phyloP scores from a whole-genome alignment of 2,797 vertebrate species.

The Sebastes goodei region DNA sequence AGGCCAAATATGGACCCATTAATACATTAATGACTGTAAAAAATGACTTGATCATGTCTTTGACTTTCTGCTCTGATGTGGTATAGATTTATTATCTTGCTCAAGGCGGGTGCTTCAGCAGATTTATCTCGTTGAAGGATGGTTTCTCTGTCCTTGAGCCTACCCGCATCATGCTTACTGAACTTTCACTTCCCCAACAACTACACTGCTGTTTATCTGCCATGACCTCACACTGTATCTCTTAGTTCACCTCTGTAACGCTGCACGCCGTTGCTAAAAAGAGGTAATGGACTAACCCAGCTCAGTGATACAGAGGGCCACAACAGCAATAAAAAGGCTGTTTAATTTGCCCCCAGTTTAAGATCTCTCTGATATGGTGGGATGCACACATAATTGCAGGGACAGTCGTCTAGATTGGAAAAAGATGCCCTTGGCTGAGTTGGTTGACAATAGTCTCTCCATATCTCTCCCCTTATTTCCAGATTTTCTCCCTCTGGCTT shows the following conservation, averaged over 20 bases:
- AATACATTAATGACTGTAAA: not conserved
- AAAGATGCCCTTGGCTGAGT: conserved; percentile 60
- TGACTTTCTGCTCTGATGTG: not conserved
- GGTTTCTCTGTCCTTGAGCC: not conserved
- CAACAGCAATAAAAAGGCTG: conserved; percentile 39
- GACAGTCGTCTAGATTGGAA: conserved; percentile 59
- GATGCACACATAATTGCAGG: conserved; percentile 51
- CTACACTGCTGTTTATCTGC: conserved; percentile 43
- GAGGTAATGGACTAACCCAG: conserved; percentile 46
- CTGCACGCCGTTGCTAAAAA: conserved; percentile 9
- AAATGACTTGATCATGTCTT: not conserved
- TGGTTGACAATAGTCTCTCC: conserved; percentile 23
- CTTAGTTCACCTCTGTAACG: conserved; percentile 13
- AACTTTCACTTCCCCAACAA: conserved; percentile 24
- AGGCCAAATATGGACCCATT: not conserved
- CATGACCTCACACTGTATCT: conserved; percentile 34
- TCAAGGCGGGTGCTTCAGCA: not conserved
- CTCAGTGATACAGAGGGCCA: conserved; percentile 26
- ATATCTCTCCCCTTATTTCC: conserved; percentile 11
- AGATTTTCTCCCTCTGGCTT: not conserved
- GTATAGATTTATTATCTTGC: not conserved
- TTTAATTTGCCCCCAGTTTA: conserved; percentile 56
- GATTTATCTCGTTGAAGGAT: not conserved
- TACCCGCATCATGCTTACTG: not conserved
- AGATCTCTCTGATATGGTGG: conserved; percentile 60